Conservation (phyloP, 2,113 vertebrate species). For the Enhydra lutris region DNA sequence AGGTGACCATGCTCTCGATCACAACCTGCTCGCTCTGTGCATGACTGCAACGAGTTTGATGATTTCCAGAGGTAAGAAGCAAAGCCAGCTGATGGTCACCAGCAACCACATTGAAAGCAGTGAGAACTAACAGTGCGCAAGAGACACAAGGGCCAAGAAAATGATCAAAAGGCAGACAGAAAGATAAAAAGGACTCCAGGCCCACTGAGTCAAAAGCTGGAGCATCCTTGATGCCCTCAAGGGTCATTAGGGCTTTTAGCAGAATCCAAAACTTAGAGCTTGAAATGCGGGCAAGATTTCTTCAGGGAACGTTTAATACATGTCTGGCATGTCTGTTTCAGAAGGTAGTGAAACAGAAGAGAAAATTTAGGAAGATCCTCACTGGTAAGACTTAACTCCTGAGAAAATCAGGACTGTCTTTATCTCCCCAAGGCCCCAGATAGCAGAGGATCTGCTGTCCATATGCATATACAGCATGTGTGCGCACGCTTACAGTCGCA, state of each 20-base stretch:
- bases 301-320: background rate
- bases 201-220: fast-evolving
- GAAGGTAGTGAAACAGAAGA: background rate
- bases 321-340: background rate
- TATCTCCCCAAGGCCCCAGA: background rate
- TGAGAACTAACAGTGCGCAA: background rate
- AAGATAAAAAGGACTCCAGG: background rate
- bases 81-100: background rate
- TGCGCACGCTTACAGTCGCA: fast-evolving
- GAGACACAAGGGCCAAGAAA: background rate
- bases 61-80: background rate
- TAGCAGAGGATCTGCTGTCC: background rate
- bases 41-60: background rate
- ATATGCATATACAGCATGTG: fast-evolving
- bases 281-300: background rate
- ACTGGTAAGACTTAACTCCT: background rate
- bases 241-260: background rate
- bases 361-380: background rate
- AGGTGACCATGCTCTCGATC: fast-evolving
- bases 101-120: background rate
- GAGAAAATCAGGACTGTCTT: background rate
- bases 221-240: fast-evolving
- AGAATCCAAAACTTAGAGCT: background rate
- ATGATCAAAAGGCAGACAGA: background rate
- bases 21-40: background rate